Evolutionary conservation across 2,888 invertebrate species (phyloP).

Genomic region (Alviniconcha strummeri): DNA sequence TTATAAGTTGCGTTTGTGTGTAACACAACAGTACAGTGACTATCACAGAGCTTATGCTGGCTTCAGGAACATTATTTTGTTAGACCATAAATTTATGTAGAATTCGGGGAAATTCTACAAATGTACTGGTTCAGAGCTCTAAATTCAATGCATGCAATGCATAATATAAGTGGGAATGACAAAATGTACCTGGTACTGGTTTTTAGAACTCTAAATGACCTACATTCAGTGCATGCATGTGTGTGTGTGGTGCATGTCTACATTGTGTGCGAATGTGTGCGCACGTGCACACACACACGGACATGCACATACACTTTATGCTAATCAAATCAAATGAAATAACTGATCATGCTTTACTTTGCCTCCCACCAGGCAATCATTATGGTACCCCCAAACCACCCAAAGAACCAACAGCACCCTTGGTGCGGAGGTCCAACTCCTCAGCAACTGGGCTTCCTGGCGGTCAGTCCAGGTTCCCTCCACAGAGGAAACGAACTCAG

Average conservation of each 20-base stretch:
- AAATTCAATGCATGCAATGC: no score
- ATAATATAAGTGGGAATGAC: no score
- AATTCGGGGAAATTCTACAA: no score
- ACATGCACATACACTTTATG: not conserved
- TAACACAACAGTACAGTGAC: no score
- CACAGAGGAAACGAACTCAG: slow-evolving; percentile 75
- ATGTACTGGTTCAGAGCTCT: no score
- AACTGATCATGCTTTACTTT: no score
- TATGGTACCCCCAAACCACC: slow-evolving; percentile 79
- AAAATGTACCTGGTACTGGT: not conserved
- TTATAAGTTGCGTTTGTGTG: no score
- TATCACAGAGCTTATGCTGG: no score
- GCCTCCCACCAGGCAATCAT: slow-evolving; percentile 76
- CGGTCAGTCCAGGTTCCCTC: slow-evolving; percentile 29
- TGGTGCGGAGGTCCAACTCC: slow-evolving; percentile 66
- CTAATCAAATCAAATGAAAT: no score
- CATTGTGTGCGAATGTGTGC: not conserved
- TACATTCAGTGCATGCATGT: not conserved
- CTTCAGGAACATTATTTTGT: no score
- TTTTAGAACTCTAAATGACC: not conserved
- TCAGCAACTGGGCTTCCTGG: slow-evolving; percentile 52
- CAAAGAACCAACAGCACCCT: slow-evolving; percentile 62
- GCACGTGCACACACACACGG: not conserved
- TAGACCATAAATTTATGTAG: no score
- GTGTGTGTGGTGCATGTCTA: not conserved